Conservation (phyloP, 2,113 vertebrate species). For the Anguilla rostrata region DNA sequence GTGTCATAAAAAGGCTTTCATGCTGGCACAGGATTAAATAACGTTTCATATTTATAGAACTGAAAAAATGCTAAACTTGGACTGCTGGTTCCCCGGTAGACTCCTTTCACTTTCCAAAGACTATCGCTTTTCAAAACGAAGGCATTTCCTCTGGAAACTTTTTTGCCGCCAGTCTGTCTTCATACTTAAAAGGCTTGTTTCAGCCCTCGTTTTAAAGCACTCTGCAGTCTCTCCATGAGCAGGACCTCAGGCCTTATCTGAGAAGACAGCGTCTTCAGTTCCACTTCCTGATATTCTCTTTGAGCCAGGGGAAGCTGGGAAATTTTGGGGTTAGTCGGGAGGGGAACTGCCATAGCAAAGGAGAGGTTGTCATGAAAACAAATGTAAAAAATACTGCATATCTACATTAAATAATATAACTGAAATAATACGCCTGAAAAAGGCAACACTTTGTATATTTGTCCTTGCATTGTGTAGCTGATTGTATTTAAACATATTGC, state of each 20-base stretch:
- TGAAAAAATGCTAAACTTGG: conserved; percentile 8
- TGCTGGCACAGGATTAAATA: conserved; percentile 11
- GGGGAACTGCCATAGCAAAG: too few species aligned
- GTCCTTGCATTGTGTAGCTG: too few species aligned
- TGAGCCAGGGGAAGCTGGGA: background rate
- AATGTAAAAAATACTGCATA: too few species aligned
- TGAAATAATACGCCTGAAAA: too few species aligned
- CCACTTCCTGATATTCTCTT: background rate
- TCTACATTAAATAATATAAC: too few species aligned
- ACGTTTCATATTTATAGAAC: conserved; percentile 24
- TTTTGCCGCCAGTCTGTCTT: background rate
- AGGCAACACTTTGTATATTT: too few species aligned
- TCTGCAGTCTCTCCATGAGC: background rate
- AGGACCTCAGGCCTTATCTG: background rate
- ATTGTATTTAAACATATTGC: too few species aligned
- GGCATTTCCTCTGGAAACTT: conserved; percentile 29
- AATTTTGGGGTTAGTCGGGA: background rate
- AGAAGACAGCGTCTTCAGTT: background rate
- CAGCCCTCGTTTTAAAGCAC: background rate
- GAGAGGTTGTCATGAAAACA: too few species aligned
- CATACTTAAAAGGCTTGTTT: background rate
- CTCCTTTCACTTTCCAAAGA: conserved; percentile 15
- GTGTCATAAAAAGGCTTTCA: conserved; percentile 28
- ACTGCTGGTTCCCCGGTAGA: conserved; percentile 2
- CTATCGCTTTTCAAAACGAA: conserved; percentile 6